Base-by-base conservation (phyloP, 2,888 invertebrate genomes). In the Sinohyriopsis cumingii region DNA sequence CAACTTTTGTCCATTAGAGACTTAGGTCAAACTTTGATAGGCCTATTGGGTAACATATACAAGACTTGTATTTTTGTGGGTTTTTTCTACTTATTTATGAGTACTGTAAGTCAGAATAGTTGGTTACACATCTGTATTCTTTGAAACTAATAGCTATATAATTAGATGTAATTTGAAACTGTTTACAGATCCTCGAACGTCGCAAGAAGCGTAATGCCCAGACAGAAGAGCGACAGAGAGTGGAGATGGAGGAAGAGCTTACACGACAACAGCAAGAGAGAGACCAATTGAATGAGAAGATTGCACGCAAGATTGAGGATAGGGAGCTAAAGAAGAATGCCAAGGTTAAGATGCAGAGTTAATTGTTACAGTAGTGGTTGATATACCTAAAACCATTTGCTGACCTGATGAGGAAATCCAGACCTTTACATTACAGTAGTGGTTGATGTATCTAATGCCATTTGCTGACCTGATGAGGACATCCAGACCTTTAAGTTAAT, bases 241-340 rank as follows among this genome's bases (percentile, higher is more conserved):
- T 84, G 6, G 85, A 87, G 73, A 82, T 86, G 82, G 82, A 80
- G 12, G 82, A 85, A 65, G 83, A 87, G 69, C 75, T 86, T 71
- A 79, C 81, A 1, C 63, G 78, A 12, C 86, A 88, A 73, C 87
- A 88, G 72, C 84, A 86, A 74, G 82, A 86, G 67, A 70, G 88
- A 61, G 87, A 88, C 72, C 74, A 76, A 55, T 82, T 88, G 5
- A 84, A 82, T 15, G 85, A 87, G 53, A 75, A 83, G 65, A 75
- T 84, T 12, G 81, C 86, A 12, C 76, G 77, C 22, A 82, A 84
- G 59, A 75, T 87, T 7, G 88, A 88, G 64, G 77, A 81, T 28
- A 76, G 73, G 4, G 80, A 83, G 18, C 82, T 87, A 22, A 84
- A 83, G 66, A 82, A 84, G 24, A 82, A 79, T 59, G 80, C 86